Conservation (phyloP, 1,140 invertebrate species). For the Pseudomyrmex cubaensis region DNA sequence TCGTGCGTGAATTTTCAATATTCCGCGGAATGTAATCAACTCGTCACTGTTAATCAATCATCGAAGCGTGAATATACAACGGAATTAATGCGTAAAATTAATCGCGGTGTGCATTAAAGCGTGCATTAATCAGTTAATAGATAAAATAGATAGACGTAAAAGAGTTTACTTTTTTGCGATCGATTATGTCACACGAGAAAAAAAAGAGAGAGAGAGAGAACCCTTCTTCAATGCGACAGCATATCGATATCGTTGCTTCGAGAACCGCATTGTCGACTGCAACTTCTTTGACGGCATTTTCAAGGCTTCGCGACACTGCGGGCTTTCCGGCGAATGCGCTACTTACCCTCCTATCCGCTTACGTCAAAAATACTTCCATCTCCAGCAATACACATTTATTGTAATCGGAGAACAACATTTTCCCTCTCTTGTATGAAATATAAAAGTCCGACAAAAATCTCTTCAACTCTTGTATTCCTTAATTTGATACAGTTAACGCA, state of each 20-base stretch:
- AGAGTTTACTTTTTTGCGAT: constrained; percentile 15
- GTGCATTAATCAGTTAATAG: not conserved
- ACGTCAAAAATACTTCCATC: constrained; percentile 62
- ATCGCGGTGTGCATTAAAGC: constrained; percentile 1
- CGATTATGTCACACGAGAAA: constrained; percentile 22
- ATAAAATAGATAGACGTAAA: not conserved
- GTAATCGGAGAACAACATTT: constrained; percentile 2
- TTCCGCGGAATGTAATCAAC: constrained; percentile 49
- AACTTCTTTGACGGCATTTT: constrained; percentile 68
- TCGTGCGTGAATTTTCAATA: constrained; percentile 58
- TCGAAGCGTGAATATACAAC: constrained; percentile 29
- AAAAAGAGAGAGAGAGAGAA: constrained; percentile 11
- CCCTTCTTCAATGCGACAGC: constrained; percentile 53
- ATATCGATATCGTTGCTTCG: constrained; percentile 55
- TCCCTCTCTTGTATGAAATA: not conserved
- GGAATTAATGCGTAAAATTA: constrained; percentile 53
- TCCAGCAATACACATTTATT: constrained; percentile 5
- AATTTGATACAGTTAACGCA: not conserved
- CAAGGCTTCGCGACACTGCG: constrained; percentile 66
- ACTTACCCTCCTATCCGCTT: constrained; percentile 63
- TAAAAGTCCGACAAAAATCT: not conserved
- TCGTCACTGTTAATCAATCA: constrained; percentile 53
- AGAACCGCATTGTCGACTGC: constrained; percentile 58
- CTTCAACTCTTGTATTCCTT: too few species aligned
- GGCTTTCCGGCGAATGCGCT: constrained; percentile 73